Percentiles rank a stretch among this genome's conserved stretches.
These are phyloP conservation scores for Arbacia lixula DNA, from an alignment of 53 echinoderm and acorn worm species.

Conservation along the genomic window DNA sequence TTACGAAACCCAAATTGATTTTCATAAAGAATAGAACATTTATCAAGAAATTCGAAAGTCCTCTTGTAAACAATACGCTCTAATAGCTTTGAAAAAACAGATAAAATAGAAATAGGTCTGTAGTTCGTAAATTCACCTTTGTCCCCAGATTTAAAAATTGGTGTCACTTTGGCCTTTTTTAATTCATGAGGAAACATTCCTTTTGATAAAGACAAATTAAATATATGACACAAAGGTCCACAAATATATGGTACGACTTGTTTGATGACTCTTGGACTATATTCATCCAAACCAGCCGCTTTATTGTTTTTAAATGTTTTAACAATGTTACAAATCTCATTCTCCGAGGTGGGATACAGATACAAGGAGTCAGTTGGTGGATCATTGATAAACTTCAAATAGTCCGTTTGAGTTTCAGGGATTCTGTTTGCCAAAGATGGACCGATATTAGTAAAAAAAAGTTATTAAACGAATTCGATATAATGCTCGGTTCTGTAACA, in stretches of 20 bases:
- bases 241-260: neutral
- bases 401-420: constrained; percentile 2
- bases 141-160: constrained; percentile 6
- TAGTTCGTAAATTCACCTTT: too few species aligned
- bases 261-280: constrained; percentile 10
- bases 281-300: constrained; percentile 8
- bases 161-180: constrained; percentile 10
- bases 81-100: too few species aligned
- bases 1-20: too few species aligned
- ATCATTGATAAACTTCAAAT: neutral
- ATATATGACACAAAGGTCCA: constrained; percentile 2
- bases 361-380: constrained; percentile 10
- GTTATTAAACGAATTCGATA: neutral
- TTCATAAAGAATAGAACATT: too few species aligned
- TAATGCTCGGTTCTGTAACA: neutral
- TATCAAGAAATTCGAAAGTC: too few species aligned
- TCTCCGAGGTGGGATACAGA: neutral
- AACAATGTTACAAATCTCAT: constrained; percentile 23
- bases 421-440: neutral
- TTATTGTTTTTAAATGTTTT: constrained; percentile 4
- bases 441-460: constrained; percentile 3
- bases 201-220: neutral
- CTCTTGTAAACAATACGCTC: too few species aligned
- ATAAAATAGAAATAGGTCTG: too few species aligned
- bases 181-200: constrained; percentile 6